A percentile compares a stretch with the other conserved stretches of the same genome.
Conservation (phyloP, 2,113 vertebrate species). For the Bostrychus sinensis region DNA sequence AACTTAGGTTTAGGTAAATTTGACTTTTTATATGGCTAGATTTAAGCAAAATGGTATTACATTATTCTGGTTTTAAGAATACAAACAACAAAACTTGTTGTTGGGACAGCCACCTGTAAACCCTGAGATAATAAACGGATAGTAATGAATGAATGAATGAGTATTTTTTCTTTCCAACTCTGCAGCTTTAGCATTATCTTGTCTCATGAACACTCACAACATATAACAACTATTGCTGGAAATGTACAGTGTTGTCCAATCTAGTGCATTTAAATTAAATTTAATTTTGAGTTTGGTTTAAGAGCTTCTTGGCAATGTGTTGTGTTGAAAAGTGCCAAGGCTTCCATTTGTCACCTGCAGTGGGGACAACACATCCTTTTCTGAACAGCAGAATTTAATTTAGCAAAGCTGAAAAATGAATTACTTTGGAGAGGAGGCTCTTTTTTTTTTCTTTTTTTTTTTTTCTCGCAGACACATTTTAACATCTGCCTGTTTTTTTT, state of each 20-base stretch:
- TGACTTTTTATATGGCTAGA: too few species aligned
- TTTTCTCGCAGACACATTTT: conserved; percentile 15
- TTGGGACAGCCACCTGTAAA: too few species aligned
- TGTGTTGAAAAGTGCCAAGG: not conserved
- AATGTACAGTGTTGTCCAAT: not conserved
- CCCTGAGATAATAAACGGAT: too few species aligned
- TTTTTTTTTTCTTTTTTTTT: not conserved
- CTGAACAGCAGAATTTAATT: conserved; percentile 28
- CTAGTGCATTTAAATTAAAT: not conserved
- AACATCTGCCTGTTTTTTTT: not conserved
- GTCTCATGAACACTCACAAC: too few species aligned
- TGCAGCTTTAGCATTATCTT: too few species aligned
- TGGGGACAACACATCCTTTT: conserved; percentile 7
- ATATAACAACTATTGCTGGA: not conserved
- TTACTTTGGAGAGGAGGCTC: conserved; percentile 13
- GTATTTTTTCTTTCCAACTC: too few species aligned
- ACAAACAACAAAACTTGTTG: too few species aligned
- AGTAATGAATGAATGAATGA: too few species aligned
- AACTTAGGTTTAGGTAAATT: too few species aligned
- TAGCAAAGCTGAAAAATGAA: conserved; percentile 12
- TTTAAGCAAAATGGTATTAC: too few species aligned
- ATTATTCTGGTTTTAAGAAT: too few species aligned
- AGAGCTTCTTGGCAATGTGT: not conserved
- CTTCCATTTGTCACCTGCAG: conserved; percentile 17
- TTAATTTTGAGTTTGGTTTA: not conserved